Evolutionary conservation across 2,888 invertebrate genomes (phyloP), one percentile per base, ranked within the genome.

Genomic region (Operophtera brumata): DNA sequence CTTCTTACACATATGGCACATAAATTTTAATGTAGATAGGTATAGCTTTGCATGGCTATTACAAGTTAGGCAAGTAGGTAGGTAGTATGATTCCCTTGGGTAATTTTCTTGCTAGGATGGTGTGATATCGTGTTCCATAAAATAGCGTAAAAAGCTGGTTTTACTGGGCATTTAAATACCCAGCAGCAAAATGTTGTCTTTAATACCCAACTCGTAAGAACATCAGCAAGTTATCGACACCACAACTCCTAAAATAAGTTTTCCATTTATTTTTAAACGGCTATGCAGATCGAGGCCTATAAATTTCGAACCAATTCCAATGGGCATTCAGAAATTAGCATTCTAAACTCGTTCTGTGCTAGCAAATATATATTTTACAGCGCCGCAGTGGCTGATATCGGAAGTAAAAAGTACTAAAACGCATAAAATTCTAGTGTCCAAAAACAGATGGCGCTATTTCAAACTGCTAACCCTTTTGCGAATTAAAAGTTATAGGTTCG

Each of bases 381-480:
- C 73, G 67, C 71, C 65, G 59, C 57, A 28, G 71, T 68, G 79
- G 71, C 50, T 47, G 59, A 69, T 75, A 72, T 69, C 61, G 34
- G 69, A 78, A 84, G 81, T 80, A 83, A 74, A 69, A 65, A 41
- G 69, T 77, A 83, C 82, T 78, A 83, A 74, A 69, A 64, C 60
- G 61, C 66, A 67, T 65, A 66, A 71, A 77, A 71, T 72, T 78
- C 69, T 47, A 30, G 42, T 50, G 32, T 2, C 39, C 51, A 59
- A 64, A 67, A 73, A 79, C 74, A 86, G 86, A 82, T 84, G 86
- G 82, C 83, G 82, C 61, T 77, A 65, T 69, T 66, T 61, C 60
- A 67, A 77, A 63, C 67, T 58, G 48, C 65, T 67, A 71, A 66
- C 69, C 70, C 67, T 68, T 69, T 68, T 62, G 58, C 61, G 69